A percentile compares a stretch with the other conserved stretches of the same genome.
Conservation (phyloP, 2,888 invertebrate species). For the Miltochrista miniata region DNA sequence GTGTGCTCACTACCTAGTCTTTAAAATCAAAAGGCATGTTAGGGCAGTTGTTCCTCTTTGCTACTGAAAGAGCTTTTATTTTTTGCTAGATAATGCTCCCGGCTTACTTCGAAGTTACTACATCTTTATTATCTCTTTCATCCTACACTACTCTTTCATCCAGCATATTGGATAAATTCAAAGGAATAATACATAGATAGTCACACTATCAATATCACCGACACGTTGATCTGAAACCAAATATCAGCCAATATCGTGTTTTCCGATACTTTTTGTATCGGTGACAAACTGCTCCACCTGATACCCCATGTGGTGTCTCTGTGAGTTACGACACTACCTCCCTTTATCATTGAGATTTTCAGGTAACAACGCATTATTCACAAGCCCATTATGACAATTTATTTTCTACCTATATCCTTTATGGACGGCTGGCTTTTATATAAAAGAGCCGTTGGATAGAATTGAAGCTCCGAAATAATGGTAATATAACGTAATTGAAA, state of each 20-base stretch:
- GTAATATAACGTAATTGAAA: neutral
- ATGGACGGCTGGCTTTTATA: constrained; percentile 2
- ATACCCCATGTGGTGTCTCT: constrained; percentile 4
- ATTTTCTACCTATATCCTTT: neutral
- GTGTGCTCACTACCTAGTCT: no score
- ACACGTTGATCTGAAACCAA: neutral
- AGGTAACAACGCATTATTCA: constrained; percentile 1
- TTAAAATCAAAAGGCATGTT: no score
- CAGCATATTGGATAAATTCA: no score
- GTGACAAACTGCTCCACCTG: constrained; percentile 13
- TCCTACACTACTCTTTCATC: no score
- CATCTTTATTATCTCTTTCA: no score
- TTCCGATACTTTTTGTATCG: constrained; percentile 5
- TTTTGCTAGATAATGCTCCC: no score
- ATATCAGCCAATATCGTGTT: constrained; percentile 1
- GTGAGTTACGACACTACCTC: constrained; percentile 7
- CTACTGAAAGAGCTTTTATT: no score
- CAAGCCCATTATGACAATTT: constrained; percentile 1
- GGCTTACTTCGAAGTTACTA: no score
- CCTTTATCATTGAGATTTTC: constrained; percentile 14
- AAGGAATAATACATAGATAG: no score
- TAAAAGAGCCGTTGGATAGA: neutral
- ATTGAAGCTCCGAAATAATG: neutral
- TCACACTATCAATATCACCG: neutral
- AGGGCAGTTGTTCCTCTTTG: no score